phyloP scores from a whole-genome alignment of 2,888 invertebrate genomes.

The Sinopyrophorus schimmeli region DNA sequence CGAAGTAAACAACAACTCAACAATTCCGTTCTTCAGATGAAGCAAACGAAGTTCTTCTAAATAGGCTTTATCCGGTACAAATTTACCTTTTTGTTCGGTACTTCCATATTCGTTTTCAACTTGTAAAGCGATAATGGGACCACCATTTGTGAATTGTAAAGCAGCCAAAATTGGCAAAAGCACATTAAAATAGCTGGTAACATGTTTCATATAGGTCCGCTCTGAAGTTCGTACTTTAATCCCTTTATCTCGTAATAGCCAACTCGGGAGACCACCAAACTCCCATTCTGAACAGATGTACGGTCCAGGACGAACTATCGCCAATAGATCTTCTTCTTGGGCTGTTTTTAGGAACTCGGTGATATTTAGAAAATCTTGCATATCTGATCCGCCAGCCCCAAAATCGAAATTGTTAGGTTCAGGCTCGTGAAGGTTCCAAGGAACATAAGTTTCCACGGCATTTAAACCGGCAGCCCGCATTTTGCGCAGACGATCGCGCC shows the following conservation, averaged over 20 bases:
- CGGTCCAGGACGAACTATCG: slow-evolving; percentile 84
- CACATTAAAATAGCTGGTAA: slow-evolving; percentile 57
- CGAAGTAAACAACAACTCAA: slow-evolving; percentile 59
- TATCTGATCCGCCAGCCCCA: slow-evolving; percentile 64
- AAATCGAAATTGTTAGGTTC: slow-evolving; percentile 67
- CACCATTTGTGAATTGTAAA: slow-evolving; percentile 70
- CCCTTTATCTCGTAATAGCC: slow-evolving; percentile 51
- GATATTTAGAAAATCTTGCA: slow-evolving; percentile 58
- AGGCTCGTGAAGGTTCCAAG: slow-evolving; percentile 88
- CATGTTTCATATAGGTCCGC: slow-evolving; percentile 54
- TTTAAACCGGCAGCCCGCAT: slow-evolving; percentile 83
- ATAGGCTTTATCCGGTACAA: slow-evolving; percentile 50
- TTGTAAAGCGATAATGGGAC: slow-evolving; percentile 85
- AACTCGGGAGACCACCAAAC: slow-evolving; percentile 49
- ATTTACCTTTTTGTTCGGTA: slow-evolving; percentile 36
- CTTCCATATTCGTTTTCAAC: slow-evolving; percentile 95
- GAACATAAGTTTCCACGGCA: slow-evolving; percentile 81
- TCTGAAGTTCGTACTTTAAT: slow-evolving; percentile 56
- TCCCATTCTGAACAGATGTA: slow-evolving; percentile 94
- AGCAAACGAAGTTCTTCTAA: slow-evolving; percentile 52
- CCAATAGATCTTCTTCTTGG: slow-evolving; percentile 74
- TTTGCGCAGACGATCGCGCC: slow-evolving; percentile 78
- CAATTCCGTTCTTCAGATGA: slow-evolving; percentile 50
- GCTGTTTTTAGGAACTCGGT: slow-evolving; percentile 72
- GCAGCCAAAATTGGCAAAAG: slow-evolving; percentile 58